Percentiles rank a stretch among this genome's conserved stretches.
Conservation (phyloP, 2,797 vertebrate species). For the Rhincodon typus region DNA sequence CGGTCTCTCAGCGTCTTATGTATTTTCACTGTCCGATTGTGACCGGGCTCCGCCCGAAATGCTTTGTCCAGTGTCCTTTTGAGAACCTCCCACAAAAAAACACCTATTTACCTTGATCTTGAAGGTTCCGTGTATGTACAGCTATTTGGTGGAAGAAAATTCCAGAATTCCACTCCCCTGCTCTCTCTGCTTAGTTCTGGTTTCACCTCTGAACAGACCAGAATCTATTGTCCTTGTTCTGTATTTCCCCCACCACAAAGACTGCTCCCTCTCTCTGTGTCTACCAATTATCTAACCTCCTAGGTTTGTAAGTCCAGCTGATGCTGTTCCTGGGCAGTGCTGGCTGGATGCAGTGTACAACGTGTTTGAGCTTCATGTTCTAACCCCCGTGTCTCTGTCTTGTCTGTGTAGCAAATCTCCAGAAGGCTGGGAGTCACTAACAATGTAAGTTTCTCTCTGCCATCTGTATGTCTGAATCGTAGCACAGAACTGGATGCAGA, state of each 20-base stretch:
- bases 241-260: neutral
- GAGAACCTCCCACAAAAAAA: neutral
- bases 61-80: neutral
- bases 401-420: slow-evolving; percentile 56
- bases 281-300: neutral
- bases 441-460: slow-evolving; percentile 50
- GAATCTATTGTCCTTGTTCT: neutral
- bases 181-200: neutral
- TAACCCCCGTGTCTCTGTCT: slow-evolving; percentile 43
- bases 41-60: neutral
- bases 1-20: neutral
- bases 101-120: neutral
- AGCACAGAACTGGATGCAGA: neutral
- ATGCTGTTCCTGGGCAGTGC: neutral
- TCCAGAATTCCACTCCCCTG: neutral
- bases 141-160: neutral
- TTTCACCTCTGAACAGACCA: neutral
- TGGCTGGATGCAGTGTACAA: neutral
- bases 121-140: neutral
- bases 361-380: neutral
- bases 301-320: neutral
- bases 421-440: slow-evolving; percentile 58
- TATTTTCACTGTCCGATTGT: neutral
- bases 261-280: neutral
- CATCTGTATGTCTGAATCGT: neutral